These are phyloP conservation scores for Minunthozetes semirufus DNA, from an alignment of 2,888 invertebrate species.

Conservation along the genomic window DNA sequence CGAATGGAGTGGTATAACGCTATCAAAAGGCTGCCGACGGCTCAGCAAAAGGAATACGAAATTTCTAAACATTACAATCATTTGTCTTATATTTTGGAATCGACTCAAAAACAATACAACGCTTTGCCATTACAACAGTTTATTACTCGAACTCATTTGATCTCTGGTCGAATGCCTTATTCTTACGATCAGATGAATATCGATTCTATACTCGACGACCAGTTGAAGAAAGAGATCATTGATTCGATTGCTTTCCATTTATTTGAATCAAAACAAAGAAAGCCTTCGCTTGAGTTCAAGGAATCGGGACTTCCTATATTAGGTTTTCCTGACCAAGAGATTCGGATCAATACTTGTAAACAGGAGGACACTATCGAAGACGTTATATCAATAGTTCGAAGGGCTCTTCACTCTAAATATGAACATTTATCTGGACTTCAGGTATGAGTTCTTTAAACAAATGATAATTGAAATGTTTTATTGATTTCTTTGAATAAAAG, in stretches of 20 bases:
- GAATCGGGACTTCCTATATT: neutral
- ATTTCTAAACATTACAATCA: slow-evolving; percentile 60
- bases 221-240: slow-evolving; percentile 15
- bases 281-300: slow-evolving; percentile 17
- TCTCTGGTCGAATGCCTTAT: slow-evolving; percentile 48
- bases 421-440: neutral
- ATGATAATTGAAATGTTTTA: slow-evolving; percentile 7
- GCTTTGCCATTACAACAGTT: slow-evolving; percentile 63
- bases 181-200: slow-evolving; percentile 1
- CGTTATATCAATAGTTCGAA: slow-evolving; percentile 1
- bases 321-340: neutral
- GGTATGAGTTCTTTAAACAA: neutral
- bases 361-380: slow-evolving; percentile 32
- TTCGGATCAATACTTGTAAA: neutral
- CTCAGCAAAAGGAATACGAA: slow-evolving; percentile 76
- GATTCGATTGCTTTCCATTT: slow-evolving; percentile 23
- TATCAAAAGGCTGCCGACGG: slow-evolving; percentile 60
- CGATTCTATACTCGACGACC: neutral
- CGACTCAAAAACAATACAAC: slow-evolving; percentile 56
- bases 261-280: slow-evolving; percentile 26
- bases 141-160: slow-evolving; percentile 69
- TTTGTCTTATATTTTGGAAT: slow-evolving; percentile 11
- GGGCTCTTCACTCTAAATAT: neutral
- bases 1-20: slow-evolving; percentile 54
- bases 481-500: neutral